Base-by-base conservation (phyloP, 1,140 invertebrate genomes). In the Dufourea novaeangliae region DNA sequence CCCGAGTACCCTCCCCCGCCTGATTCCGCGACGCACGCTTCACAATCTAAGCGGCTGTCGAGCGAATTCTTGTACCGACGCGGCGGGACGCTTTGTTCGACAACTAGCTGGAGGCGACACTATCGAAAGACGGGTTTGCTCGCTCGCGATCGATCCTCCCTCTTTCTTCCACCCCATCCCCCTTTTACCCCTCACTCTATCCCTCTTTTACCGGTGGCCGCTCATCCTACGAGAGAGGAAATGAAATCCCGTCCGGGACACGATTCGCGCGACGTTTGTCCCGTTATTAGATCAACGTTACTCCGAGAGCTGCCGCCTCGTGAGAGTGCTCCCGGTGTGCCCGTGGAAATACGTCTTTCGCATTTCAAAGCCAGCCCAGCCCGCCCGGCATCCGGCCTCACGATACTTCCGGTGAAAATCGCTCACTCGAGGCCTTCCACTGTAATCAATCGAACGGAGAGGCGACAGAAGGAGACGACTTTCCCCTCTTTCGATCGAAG, bases 211-310 rank as follows among this genome's bases (percentile, higher is more conserved):
- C 34, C 10, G 44, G 59, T 34, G 50, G 27, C 72, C 52, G 59
- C 78, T 77, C 77, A 80, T 84, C 82, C 77, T 57, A 78, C 72
- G 67, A 54, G 71, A 75, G 81, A 87, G 86, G 86, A 87, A 87
- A 87, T 87, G 86, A 86, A 87, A 87, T 87, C 86, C 86, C 70
- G 80, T 83, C 79, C 80, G 83, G 81, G 71, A 87, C 79, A 79
- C 83, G 81, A 85, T 79, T 81, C 81, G 72, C 78, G 83, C 86
- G 83, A 87, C 83, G 86, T 87, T 87, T 84, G 80, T 86, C 83
- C 86, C 81, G 83, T 87, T 87, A 87, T 87, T 87, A 87, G 86
- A 87, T 87, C 83, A 85, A 76, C 86, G 86, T 84, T 85, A 87
- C 86, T 85, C 70, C 81, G 78, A 39, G 69, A 85, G 78, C 79